Evolutionary conservation across 2,888 invertebrate species (phyloP), one percentile per base, ranked within the genome.

Genomic region (Spatulosminthurus flaviceps): DNA sequence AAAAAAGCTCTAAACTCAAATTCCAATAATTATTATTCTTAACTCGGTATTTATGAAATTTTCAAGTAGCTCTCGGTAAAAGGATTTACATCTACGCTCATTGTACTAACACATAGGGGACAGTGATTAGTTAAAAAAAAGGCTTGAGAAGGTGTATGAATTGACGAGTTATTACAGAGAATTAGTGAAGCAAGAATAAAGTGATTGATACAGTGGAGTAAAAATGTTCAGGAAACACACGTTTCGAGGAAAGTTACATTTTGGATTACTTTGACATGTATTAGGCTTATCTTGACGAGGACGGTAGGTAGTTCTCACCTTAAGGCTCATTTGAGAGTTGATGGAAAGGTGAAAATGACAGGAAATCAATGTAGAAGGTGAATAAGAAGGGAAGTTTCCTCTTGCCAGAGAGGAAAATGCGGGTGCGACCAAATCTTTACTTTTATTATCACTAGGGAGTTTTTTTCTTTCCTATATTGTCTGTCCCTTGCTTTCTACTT

Each of bases 311-410:
- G 72, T 72, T 51, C 72, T 51, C 72, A 72, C 72, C 72, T 72
- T 42, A 43, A 72, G 22, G 26, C 22, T 26, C 28, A 21, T 74
- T 74, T 41, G 74, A 34, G 64, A 28, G 61, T 28, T 74, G 61
- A 74, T 61, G 64, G 64, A 22, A 74, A 60, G 61, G 29, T 60
- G 28, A 19, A 21, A 74, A 61, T 74, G 74, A 74, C 74, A 61
- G 60, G 51, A 74, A 74, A 74, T 74, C 74, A 60, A 74, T 74
- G 34, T 21, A 24, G 74, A 21, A 51, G 74, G 28, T 51, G 43
- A 34, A 60, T 22, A 61, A 61, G 74, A 28, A 74, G 28, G 51
- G 74, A 51, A 51, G 43, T 60, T 73, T 73, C 28, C 42, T 64
- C 24, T n/a, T n/a, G n/a, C n/a, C n/a, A n/a, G 24, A 2, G 64